A percentile compares a stretch with the other conserved stretches of the same genome.
phyloP scores from a whole-genome alignment of 2,797 vertebrate species.

The Agapornis canus region DNA sequence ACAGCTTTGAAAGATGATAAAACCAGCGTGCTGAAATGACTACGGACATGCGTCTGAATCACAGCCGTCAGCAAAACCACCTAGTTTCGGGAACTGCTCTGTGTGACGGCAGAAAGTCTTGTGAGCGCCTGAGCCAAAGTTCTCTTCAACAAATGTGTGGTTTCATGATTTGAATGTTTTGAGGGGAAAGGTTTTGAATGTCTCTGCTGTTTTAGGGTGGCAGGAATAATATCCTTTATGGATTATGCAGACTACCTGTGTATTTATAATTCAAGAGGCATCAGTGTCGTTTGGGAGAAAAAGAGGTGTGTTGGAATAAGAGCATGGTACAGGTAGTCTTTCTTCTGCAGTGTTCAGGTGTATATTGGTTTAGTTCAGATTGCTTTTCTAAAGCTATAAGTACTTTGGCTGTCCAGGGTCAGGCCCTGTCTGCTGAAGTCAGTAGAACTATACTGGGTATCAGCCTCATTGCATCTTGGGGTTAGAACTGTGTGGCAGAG shows the following conservation, averaged over 20 bases:
- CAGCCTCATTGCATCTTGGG: background rate
- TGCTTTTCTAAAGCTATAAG: background rate
- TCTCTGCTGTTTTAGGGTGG: background rate
- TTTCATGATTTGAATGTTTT: background rate
- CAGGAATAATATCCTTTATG: background rate
- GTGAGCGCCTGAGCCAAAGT: background rate
- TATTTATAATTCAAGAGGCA: background rate
- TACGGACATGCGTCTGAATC: background rate
- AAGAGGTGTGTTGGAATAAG: background rate
- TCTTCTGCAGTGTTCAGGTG: background rate
- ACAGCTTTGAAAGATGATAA: background rate
- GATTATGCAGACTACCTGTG: background rate
- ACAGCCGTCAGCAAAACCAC: slow-evolving; percentile 15
- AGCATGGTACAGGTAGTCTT: background rate
- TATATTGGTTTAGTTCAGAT: background rate
- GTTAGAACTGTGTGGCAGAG: background rate
- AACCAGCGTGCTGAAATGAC: background rate
- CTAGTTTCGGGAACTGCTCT: background rate
- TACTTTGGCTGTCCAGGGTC: background rate
- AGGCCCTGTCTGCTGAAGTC: background rate
- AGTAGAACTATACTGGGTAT: background rate
- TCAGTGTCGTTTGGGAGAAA: background rate
- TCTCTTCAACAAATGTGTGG: background rate
- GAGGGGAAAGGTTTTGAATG: background rate
- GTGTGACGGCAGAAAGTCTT: background rate